Evolutionary conservation across 2,888 invertebrate species (phyloP), one percentile per base, ranked within the genome.

Genomic region (Diogma glabrata): DNA sequence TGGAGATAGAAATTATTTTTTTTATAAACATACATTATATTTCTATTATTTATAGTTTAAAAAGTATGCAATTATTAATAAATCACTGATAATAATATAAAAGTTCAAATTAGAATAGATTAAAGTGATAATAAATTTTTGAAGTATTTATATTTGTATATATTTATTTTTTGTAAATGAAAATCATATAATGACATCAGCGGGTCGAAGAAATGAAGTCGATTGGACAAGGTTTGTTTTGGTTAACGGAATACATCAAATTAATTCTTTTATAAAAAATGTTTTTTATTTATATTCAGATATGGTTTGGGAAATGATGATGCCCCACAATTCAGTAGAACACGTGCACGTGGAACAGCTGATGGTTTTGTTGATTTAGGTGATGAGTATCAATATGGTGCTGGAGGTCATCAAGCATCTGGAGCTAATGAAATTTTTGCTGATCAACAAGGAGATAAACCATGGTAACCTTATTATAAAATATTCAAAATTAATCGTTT

Each of bases 371-470:
- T 85, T 47, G 86, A 85, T 63, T 73, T 87, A 49, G 83, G 83
- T 50, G 82, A 79, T 69, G 82, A 82, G 69, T 79, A 79, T 69
- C 80, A 82, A 64, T 84, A 82, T 70, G 84, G 81, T 54, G 79
- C 83, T 51, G 86, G 86, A 58, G 88, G 88, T 19, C 88, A 88
- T 67, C 87, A 87, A 67, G 84, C 85, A 20, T 84, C 87, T 47
- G 87, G 90, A 52, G 86, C 87, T 20, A 91, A 91, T 69, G 93
- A 93, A 72, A 78, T 93, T 52, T 93, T 90, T 70, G 87, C 89
- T 22, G 89, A 91, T 64, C 88, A 91, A 72, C 88, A 88, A 76
- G 92, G 90, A 70, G 65, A 64, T 49, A 70, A 67, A 52, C 71
- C 71, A 52, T 71, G 71, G 70, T 67, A 58, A 58, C 55, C 55